Conservation (phyloP, 37 sponge, comb jelly and placozoan genomes). For the Aphrocallistes beatrix region DNA sequence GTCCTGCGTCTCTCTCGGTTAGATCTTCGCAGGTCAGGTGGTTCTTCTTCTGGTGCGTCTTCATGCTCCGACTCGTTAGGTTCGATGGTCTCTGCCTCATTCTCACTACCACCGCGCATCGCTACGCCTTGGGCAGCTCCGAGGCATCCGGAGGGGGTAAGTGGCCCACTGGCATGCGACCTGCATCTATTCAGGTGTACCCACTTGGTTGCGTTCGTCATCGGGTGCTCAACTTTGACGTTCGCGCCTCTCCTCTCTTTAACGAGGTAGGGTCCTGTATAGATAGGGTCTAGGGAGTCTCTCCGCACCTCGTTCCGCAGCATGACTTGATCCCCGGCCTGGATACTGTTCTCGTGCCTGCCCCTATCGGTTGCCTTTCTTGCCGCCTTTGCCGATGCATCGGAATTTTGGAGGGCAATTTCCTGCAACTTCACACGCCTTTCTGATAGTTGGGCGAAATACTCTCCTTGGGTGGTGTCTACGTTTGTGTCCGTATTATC, state of each 20-base stretch:
- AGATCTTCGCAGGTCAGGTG: too few relatives aligned
- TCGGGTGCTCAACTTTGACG: too few relatives aligned
- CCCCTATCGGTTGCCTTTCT: neutral
- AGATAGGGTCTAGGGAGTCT: neutral
- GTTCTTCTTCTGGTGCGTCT: too few relatives aligned
- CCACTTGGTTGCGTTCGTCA: too few relatives aligned
- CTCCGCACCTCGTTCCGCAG: neutral
- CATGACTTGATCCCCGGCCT: neutral
- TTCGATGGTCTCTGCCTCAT: too few relatives aligned
- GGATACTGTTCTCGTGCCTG: neutral
- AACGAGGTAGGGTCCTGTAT: neutral
- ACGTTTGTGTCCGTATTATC: neutral
- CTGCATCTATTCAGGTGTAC: neutral
- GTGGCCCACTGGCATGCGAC: too few relatives aligned
- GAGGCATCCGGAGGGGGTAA: too few relatives aligned
- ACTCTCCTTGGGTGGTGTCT: too few relatives aligned
- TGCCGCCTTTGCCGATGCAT: neutral
- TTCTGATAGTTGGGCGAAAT: neutral
- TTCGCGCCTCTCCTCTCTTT: neutral
- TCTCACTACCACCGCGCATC: too few relatives aligned
- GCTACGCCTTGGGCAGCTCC: too few relatives aligned
- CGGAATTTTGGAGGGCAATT: neutral
- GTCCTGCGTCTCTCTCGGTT: too few relatives aligned
- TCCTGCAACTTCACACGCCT: neutral
- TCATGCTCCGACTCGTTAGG: too few relatives aligned